phyloP scores from a whole-genome alignment of 1,140 invertebrate species.

The Goniozus legneri region DNA sequence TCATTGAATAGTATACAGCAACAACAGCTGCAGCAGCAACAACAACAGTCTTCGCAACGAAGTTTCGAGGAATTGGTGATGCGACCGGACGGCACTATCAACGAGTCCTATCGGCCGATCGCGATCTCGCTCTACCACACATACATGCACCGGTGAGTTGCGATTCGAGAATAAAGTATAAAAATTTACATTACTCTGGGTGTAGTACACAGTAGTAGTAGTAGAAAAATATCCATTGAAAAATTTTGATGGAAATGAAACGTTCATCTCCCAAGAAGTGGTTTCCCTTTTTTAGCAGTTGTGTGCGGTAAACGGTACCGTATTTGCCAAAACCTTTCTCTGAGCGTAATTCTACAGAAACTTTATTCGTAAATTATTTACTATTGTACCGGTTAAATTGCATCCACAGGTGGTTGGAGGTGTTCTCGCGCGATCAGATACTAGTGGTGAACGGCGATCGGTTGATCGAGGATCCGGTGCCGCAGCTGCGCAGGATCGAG shows the following conservation, averaged over 20 bases:
- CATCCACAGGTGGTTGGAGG: conserved; percentile 78
- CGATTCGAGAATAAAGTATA: no score
- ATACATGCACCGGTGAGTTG: conserved; percentile 73
- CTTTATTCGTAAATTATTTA: no score
- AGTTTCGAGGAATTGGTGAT: conserved; percentile 80
- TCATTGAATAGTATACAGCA: conserved; percentile 15
- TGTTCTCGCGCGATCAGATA: conserved; percentile 86
- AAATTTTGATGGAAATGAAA: no score
- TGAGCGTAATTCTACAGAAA: no score
- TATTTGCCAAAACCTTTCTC: no score
- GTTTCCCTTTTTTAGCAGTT: no score
- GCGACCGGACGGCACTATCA: conserved; percentile 75
- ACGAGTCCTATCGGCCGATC: conserved; percentile 75
- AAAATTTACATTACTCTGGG: no score
- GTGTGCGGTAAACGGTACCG: no score
- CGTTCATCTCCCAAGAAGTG: no score
- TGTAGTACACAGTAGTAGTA: no score
- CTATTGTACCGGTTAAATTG: no score
- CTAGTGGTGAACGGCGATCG: conserved; percentile 93
- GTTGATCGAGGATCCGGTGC: conserved; percentile 91
- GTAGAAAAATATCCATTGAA: no score
- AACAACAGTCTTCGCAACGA: conserved; percentile 41
- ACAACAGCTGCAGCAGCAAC: conserved; percentile 33
- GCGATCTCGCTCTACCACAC: conserved; percentile 83
- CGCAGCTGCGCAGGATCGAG: conserved; percentile 83